Conservation (phyloP, 92 coral and sea anemone species). For the Plumapathes pennacea region DNA sequence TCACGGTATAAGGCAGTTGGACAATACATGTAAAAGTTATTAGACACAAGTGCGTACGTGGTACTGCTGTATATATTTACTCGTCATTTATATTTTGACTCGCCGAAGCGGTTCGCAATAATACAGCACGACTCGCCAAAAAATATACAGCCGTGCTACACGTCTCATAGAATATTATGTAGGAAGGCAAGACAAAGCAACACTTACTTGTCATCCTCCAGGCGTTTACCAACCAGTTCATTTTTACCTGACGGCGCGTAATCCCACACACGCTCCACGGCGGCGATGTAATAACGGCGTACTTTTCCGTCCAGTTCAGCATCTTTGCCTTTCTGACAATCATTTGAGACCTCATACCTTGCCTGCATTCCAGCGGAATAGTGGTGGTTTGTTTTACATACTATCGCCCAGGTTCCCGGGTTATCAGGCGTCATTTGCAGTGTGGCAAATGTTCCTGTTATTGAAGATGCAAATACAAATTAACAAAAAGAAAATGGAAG, state of each 20-base stretch:
- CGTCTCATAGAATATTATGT: too few species aligned
- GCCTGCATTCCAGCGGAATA: constrained; percentile 93
- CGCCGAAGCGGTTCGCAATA: too few species aligned
- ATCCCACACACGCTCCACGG: constrained; percentile 80
- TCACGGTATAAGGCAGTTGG: too few species aligned
- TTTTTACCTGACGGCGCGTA: constrained; percentile 74
- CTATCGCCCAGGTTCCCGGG: constrained; percentile 90
- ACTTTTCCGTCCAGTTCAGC: constrained; percentile 16
- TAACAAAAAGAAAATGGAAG: not conserved
- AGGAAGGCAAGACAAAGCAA: not conserved
- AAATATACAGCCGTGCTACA: too few species aligned
- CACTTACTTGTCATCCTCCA: constrained; percentile 76
- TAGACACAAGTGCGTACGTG: too few species aligned
- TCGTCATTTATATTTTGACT: too few species aligned
- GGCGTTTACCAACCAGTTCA: constrained; percentile 23
- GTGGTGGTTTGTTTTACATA: constrained; percentile 89
- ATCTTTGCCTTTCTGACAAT: constrained; percentile 18
- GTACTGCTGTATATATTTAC: too few species aligned
- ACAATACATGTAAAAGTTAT: too few species aligned
- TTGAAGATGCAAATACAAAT: too few species aligned
- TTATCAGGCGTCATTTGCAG: constrained; percentile 82
- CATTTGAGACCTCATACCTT: constrained; percentile 46
- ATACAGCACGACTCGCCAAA: too few species aligned
- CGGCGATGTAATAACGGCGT: constrained; percentile 67
- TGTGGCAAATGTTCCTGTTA: constrained; percentile 73